Percentiles rank a stretch among this genome's conserved stretches.
phyloP scores from a whole-genome alignment of 2,113 vertebrate genomes.

The Plestiodon gilberti region DNA sequence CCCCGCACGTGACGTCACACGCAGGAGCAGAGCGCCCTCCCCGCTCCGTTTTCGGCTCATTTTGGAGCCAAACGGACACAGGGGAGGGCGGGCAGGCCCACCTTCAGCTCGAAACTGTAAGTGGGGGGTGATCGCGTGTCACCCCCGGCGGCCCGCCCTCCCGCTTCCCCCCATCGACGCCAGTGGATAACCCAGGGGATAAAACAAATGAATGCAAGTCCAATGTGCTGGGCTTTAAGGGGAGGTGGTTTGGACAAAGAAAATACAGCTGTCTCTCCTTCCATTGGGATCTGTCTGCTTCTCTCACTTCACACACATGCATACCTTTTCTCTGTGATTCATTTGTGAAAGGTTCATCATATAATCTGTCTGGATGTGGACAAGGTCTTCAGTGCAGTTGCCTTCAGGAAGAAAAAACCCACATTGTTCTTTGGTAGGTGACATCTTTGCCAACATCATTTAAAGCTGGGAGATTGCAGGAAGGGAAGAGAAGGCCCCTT shows the following conservation, averaged over 20 bases:
- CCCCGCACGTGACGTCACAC: too few relatives aligned
- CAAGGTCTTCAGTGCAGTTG: constrained; percentile 78
- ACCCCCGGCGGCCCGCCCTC: too few relatives aligned
- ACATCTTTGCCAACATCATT: background rate
- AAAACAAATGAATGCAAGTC: background rate
- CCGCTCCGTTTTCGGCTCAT: too few relatives aligned
- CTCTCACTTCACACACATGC: too few relatives aligned
- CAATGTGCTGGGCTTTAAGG: background rate
- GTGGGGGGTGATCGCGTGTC: too few relatives aligned
- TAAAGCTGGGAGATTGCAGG: background rate
- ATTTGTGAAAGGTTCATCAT: constrained; percentile 82
- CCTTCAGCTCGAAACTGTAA: too few relatives aligned
- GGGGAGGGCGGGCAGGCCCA: too few relatives aligned
- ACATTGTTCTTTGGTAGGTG: constrained; percentile 84
- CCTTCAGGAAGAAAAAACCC: constrained; percentile 80
- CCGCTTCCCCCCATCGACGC: too few relatives aligned
- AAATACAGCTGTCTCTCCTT: background rate
- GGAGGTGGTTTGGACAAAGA: background rate
- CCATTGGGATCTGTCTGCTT: background rate
- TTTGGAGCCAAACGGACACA: too few relatives aligned
- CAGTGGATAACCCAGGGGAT: background rate
- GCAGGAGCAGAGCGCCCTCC: too few relatives aligned
- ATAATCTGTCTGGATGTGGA: constrained; percentile 83
- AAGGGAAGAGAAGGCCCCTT: background rate
- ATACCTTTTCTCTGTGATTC: background rate